These are phyloP conservation scores for Sander lucioperca DNA, from an alignment of 2,113 vertebrate species.

Conservation along the genomic window DNA sequence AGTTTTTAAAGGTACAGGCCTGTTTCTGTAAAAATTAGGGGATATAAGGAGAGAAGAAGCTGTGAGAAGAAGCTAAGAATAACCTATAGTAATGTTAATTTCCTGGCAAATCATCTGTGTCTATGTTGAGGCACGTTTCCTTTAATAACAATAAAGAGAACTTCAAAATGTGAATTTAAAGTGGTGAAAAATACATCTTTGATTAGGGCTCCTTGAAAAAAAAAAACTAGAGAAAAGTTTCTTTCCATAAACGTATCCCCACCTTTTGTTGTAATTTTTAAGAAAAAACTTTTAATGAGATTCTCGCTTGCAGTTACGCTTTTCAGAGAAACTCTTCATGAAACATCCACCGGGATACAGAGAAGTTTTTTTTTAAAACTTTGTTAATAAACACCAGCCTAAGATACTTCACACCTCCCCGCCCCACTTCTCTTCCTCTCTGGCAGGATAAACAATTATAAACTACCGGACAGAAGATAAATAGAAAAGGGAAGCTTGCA, in stretches of 20 bases:
- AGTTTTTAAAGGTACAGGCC: background rate
- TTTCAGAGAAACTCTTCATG: background rate
- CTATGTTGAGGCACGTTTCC: background rate
- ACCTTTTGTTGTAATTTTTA: background rate
- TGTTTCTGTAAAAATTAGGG: too few relatives aligned
- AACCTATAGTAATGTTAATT: background rate
- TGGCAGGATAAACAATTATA: background rate
- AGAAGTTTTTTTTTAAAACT: background rate
- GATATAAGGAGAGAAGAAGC: background rate
- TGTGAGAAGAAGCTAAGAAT: too few relatives aligned
- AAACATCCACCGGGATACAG: background rate
- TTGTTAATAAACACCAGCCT: background rate
- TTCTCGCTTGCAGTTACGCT: background rate
- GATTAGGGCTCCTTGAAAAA: background rate
- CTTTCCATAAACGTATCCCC: background rate
- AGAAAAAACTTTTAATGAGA: constrained; percentile 11
- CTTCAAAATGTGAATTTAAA: background rate
- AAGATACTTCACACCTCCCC: background rate
- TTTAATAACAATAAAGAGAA: background rate
- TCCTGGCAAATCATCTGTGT: background rate
- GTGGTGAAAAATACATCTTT: background rate
- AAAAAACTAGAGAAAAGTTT: background rate
- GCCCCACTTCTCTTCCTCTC: background rate
- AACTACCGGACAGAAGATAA: constrained; percentile 1
- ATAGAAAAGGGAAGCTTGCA: background rate